These are phyloP conservation scores for Chaetops frenatus DNA, from an alignment of 2,113 vertebrate genomes.

Conservation along the genomic window DNA sequence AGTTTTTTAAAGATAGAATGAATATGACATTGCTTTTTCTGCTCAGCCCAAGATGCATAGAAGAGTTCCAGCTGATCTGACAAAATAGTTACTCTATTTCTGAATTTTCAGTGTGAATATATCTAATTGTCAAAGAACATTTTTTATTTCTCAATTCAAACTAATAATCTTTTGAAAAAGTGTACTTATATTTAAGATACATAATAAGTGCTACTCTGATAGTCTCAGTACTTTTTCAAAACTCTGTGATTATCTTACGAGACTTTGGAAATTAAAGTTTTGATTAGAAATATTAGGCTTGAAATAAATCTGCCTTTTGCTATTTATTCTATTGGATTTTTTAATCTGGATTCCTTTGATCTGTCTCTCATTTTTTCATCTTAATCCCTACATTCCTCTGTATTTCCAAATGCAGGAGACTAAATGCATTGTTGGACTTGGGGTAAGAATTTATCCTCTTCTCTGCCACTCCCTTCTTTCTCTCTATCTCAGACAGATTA, in stretches of 20 bases:
- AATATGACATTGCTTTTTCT: not conserved
- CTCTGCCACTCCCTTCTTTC: not conserved
- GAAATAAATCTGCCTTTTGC: not conserved
- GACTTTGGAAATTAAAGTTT: not conserved
- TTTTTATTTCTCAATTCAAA: not conserved
- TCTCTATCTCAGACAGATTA: not conserved
- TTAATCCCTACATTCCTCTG: not conserved
- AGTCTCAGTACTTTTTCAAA: not conserved
- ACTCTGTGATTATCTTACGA: not conserved
- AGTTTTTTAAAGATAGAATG: not conserved
- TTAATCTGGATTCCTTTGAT: not conserved
- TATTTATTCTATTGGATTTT: not conserved
- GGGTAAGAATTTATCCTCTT: not conserved
- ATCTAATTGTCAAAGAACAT: not conserved
- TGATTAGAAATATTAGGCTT: not conserved
- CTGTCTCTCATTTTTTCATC: not conserved
- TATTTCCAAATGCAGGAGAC: not conserved
- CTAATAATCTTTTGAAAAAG: not conserved
- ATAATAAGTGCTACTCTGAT: not conserved
- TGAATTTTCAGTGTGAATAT: not conserved
- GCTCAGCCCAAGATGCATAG: not conserved
- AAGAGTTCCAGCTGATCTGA: not conserved
- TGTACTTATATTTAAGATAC: not conserved
- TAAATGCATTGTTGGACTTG: not conserved
- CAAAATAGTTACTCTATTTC: not conserved